Evolutionary conservation across 2,888 invertebrate genomes (phyloP), one percentile per base, ranked within the genome.

Genomic region (Halictus ligatus): DNA sequence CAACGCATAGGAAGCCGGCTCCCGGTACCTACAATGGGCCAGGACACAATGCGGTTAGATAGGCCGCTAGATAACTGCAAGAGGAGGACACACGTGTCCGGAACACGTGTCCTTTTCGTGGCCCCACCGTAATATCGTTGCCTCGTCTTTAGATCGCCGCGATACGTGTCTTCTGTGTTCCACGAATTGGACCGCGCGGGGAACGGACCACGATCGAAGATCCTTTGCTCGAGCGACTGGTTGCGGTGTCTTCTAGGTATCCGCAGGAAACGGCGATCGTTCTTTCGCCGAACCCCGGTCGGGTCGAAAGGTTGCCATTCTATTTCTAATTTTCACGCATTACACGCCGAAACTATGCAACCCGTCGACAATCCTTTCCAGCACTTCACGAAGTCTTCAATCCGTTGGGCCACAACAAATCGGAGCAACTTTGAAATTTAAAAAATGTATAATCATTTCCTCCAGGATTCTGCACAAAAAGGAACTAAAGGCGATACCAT

Each of bases 61-160:
- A 86, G 90, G 81, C 82, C 86, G 35, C 72, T 80, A 91, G 90
- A 91, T 90, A 89, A 90, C 80, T 74, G 78, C 85, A 81, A 86
- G 87, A 89, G 75, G 87, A 89, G 91, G 85, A 89, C 91, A 92
- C 92, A 92, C 90, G 92, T 92, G 92, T 89, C 88, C 84, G 80
- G 89, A 92, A 92, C 92, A 92, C 92, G 91, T 92, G 92, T 91
- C 89, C 88, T 87, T 85, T 88, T 88, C 88, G 87, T 90, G 85
- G 86, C 81, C 83, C 86, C 85, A 74, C 77, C 73, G 75, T 87
- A 82, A 90, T 83, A 88, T 88, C 87, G 83, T 85, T 88, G 78
- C 80, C 78, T 83, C 78, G 85, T 76, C 88, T 85, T 85, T 64
- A 89, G 89, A 91, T 92, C 86, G 83, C 83, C 78, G 69, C 82